phyloP scores from a whole-genome alignment of 1,140 invertebrate genomes.

The Brachionus koreanus region DNA sequence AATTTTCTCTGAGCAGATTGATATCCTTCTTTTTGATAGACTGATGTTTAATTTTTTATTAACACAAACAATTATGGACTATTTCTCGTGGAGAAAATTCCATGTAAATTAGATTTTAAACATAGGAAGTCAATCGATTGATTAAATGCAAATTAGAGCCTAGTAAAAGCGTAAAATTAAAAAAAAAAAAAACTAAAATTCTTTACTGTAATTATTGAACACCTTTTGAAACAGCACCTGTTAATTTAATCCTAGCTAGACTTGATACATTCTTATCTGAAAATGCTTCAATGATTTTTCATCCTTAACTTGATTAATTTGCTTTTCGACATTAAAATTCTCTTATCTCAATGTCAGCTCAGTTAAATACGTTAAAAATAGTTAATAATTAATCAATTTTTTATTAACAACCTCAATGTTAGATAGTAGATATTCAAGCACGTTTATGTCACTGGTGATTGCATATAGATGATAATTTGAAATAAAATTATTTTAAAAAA shows the following conservation, averaged over 20 bases:
- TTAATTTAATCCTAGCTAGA: background rate
- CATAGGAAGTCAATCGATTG: background rate
- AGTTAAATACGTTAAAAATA: background rate
- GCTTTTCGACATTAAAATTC: background rate
- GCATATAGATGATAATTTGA: background rate
- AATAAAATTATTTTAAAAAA: background rate
- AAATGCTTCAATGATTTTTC: background rate
- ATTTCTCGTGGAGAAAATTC: background rate
- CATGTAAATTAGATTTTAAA: background rate
- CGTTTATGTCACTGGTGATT: background rate
- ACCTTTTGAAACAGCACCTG: background rate
- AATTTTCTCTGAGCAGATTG: conserved; percentile 7
- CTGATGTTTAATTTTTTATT: conserved; percentile 24
- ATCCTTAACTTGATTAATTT: background rate
- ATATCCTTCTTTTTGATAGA: conserved; percentile 25
- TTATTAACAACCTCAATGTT: background rate
- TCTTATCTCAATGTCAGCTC: background rate
- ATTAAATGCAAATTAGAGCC: conserved; percentile 3
- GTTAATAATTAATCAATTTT: background rate
- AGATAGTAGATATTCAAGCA: background rate
- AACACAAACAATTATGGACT: conserved; percentile 14
- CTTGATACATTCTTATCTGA: background rate
- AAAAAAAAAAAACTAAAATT: too few relatives aligned
- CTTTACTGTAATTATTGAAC: conserved; percentile 1
- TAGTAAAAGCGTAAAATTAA: background rate